phyloP scores from a whole-genome alignment of 2,888 invertebrate genomes.

The Spodoptera picta region DNA sequence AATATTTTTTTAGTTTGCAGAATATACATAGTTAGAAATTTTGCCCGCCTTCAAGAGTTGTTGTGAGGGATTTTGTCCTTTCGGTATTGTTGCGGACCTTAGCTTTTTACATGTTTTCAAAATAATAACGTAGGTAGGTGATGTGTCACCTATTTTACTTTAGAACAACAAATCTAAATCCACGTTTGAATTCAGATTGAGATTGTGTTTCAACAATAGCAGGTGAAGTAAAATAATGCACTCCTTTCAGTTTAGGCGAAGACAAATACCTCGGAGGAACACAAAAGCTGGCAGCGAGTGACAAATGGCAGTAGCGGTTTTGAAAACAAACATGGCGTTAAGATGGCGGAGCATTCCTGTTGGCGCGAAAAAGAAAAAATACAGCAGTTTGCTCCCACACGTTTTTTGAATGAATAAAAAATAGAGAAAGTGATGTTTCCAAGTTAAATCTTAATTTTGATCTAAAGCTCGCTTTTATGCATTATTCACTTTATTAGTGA shows the following conservation, averaged over 20 bases:
- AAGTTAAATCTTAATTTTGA: slow-evolving; percentile 10
- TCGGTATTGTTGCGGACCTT: slow-evolving; percentile 10
- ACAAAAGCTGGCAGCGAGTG: slow-evolving; percentile 52
- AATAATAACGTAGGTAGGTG: background rate
- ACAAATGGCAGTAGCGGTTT: slow-evolving; percentile 54
- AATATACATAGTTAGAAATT: slow-evolving; percentile 43
- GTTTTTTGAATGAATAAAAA: slow-evolving; percentile 38
- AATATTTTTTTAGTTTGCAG: slow-evolving; percentile 47
- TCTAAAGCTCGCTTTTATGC: too few relatives aligned
- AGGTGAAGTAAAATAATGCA: slow-evolving; percentile 34
- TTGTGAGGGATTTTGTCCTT: slow-evolving; percentile 26
- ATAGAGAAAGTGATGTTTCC: slow-evolving; percentile 5
- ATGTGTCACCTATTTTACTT: background rate
- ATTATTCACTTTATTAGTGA: too few relatives aligned
- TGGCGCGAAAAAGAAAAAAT: slow-evolving; percentile 44
- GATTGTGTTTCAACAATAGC: slow-evolving; percentile 34
- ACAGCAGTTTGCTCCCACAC: slow-evolving; percentile 36
- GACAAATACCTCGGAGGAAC: slow-evolving; percentile 47
- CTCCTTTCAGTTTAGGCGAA: slow-evolving; percentile 41
- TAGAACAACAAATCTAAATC: slow-evolving; percentile 6
- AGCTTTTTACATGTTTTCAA: slow-evolving; percentile 7
- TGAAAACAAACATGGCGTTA: slow-evolving; percentile 51
- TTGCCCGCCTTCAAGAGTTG: slow-evolving; percentile 20
- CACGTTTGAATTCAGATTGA: slow-evolving; percentile 14
- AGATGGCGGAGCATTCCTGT: slow-evolving; percentile 34